Percentiles rank a stretch among this genome's conserved stretches.
These are phyloP conservation scores for Galerucella nymphaeae DNA, from an alignment of 2,888 invertebrate species.

Conservation along the genomic window DNA sequence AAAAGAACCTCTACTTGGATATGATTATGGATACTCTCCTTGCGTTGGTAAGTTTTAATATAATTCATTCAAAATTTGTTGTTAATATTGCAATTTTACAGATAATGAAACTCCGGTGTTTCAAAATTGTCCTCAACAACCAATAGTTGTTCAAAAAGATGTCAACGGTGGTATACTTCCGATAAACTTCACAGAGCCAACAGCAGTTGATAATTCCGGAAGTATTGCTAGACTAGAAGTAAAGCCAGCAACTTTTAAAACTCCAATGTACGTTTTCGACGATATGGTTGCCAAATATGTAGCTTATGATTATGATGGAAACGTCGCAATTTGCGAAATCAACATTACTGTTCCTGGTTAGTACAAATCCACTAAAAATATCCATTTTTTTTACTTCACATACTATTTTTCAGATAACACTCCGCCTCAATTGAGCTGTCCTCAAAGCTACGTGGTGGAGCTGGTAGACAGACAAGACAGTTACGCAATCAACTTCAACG, in stretches of 20 bases:
- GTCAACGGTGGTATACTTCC: conserved; percentile 89
- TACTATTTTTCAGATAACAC: conserved; percentile 75
- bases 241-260: conserved; percentile 90
- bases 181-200: conserved; percentile 93
- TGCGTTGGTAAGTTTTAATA: conserved; percentile 78
- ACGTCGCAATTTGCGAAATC: conserved; percentile 96
- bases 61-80: neutral
- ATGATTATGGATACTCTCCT: conserved; percentile 92
- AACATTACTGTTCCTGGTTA: conserved; percentile 89
- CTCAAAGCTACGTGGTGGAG: conserved; percentile 94
- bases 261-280: conserved; percentile 88
- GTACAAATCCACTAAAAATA: neutral
- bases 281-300: conserved; percentile 95
- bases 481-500: conserved; percentile 91
- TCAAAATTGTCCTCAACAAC: conserved; percentile 95
- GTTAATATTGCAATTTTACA: conserved; percentile 57
- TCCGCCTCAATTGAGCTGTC: conserved; percentile 89
- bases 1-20: conserved; percentile 85
- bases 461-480: conserved; percentile 89
- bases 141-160: conserved; percentile 89
- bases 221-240: conserved; percentile 93
- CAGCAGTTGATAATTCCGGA: conserved; percentile 95
- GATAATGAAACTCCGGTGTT: conserved; percentile 97
- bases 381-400: neutral
- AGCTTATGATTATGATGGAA: conserved; percentile 97